Conservation (phyloP, 2,113 vertebrate species). For the Eulemur rufifrons region DNA sequence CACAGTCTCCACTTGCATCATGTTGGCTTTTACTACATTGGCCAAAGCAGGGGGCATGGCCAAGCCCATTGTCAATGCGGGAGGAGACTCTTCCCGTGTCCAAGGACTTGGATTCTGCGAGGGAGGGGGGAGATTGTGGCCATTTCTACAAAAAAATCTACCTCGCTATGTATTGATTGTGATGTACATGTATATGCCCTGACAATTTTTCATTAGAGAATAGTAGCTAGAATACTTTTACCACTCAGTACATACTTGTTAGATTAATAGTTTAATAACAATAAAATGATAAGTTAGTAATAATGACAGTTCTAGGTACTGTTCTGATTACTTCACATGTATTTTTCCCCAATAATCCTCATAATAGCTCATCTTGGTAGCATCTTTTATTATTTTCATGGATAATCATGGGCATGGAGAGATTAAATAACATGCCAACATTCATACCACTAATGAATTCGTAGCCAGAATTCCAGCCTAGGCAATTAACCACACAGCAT, state of each 20-base stretch:
- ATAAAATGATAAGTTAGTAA: background rate
- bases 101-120: no score
- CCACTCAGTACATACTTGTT: background rate
- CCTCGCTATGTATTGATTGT: background rate
- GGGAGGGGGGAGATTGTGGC: no score
- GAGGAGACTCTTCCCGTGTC: background rate
- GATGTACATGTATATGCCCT: background rate
- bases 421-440: background rate
- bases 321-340: background rate
- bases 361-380: background rate
- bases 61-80: accelerated
- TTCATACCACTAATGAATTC: background rate
- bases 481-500: background rate
- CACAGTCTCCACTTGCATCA: accelerated
- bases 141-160: background rate
- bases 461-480: background rate
- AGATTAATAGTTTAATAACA: background rate
- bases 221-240: background rate
- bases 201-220: background rate
- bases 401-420: background rate
- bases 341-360: background rate
- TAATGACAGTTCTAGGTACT: background rate
- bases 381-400: background rate
- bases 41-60: accelerated
- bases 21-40: background rate